A percentile compares a stretch with the other conserved stretches of the same genome.
Evolutionary conservation across 2,797 vertebrate species (phyloP).

Genomic region (Varecia variegata): DNA sequence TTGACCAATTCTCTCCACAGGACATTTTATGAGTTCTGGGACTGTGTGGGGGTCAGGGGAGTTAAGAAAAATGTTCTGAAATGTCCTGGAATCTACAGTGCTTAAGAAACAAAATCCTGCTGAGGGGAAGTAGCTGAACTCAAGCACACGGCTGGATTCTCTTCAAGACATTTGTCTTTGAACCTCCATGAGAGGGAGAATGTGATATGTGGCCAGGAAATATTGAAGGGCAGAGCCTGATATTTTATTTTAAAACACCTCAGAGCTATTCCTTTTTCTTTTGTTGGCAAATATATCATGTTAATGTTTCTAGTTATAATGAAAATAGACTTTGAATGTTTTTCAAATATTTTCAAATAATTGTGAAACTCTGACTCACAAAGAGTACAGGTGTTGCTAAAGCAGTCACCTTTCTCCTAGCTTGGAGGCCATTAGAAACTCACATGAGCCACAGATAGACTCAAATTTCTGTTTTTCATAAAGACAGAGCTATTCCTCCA

Average conservation of each 20-base stretch:
- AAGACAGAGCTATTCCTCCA: not conserved
- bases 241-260: not conserved
- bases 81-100: not conserved
- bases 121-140: not conserved
- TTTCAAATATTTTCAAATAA: constrained; percentile 24
- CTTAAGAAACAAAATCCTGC: not conserved
- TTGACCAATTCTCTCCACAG: not conserved
- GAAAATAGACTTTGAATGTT: not conserved
- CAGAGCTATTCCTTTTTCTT: not conserved
- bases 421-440: not conserved
- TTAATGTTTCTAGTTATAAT: not conserved
- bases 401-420: not conserved
- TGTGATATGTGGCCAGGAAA: not conserved
- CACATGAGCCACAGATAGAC: no score
- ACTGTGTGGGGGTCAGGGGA: not conserved
- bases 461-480: not conserved
- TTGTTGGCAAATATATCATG: not conserved
- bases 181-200: not conserved
- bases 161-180: not conserved
- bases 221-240: not conserved
- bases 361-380: not conserved
- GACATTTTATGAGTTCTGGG: not conserved
- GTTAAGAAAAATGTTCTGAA: constrained; percentile 14
- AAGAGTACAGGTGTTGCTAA: not conserved
- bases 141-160: not conserved